Base-by-base conservation (phyloP, 2,797 vertebrate genomes). In the Caiman crocodilus region DNA sequence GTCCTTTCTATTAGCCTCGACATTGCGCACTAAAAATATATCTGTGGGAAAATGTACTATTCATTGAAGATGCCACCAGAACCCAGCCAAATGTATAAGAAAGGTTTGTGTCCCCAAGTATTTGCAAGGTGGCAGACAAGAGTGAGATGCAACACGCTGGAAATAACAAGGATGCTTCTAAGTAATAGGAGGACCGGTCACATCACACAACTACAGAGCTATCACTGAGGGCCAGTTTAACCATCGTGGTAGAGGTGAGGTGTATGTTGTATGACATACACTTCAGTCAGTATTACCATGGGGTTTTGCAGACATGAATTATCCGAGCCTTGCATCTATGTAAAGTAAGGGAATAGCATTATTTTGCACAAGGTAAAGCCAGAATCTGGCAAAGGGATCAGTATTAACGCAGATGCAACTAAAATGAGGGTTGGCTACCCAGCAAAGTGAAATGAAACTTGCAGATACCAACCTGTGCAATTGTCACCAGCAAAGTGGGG, bases 391-490 rank as follows among this genome's bases (percentile, higher is more conserved):
- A 8, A 6, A 2, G 30, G 63, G 35, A 82, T 79, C 79, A 50
- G 42, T 50, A 50, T 50, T 10, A 50, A 50, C 10, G 42, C 42
- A 50, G 42, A 50, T 10, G 42, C 9, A 50, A 50, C 42, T 50
- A 50, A 50, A 50, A 50, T 89, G 26, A 89, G 73, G 80, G 90
- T 87, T 77, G 79, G 14, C 88, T 76, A 60, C 86, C 90, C 75
- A 50, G 20, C 1, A 61, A n/a, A 89, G 26, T 76, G 90, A 79
- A 90, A 88, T 76, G 90, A 84, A 76, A 69, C 11, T 50, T 12
- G 23, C 55, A 85, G 84, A 63, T 25, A 85, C 3, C 58, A 21
- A 26, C 78, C 83, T 85, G 67, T 71, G 35, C 6, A 50, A 85
- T 28, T 7, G 30, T 15, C 92, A 76, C 17, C 18, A 32, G 57